phyloP scores from a whole-genome alignment of 2,888 invertebrate genomes.

The Conistra vaccinii region DNA sequence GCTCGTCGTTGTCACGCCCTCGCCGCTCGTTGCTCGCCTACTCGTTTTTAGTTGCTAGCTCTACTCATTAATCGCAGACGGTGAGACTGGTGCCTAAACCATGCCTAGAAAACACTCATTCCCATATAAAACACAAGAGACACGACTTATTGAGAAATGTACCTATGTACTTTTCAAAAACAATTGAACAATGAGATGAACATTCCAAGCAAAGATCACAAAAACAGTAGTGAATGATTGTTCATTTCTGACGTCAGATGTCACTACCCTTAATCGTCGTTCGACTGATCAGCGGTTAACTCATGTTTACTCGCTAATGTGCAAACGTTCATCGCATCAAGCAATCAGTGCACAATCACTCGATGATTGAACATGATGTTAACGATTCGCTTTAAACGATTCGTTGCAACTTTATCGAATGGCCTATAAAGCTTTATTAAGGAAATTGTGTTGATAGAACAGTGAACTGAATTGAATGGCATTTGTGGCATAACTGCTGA shows the following conservation, averaged over 20 bases:
- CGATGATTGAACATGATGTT: conserved; percentile 65
- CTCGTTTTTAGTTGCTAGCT: no score
- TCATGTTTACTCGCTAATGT: conserved; percentile 52
- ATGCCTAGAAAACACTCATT: neutral
- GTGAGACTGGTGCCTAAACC: no score
- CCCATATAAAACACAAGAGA: neutral
- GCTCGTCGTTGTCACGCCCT: no score
- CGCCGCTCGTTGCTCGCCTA: no score
- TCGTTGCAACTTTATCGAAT: conserved; percentile 55
- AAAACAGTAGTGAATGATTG: neutral
- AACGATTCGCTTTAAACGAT: conserved; percentile 58
- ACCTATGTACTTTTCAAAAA: neutral
- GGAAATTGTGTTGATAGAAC: conserved; percentile 57
- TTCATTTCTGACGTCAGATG: conserved; percentile 17
- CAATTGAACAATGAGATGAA: neutral
- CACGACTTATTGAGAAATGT: neutral
- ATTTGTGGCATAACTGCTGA: conserved; percentile 33
- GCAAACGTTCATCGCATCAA: conserved; percentile 58
- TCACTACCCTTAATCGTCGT: conserved; percentile 49
- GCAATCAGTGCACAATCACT: conserved; percentile 67
- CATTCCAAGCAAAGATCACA: neutral
- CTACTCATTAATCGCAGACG: no score
- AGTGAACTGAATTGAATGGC: conserved; percentile 51
- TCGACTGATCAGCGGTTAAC: conserved; percentile 47
- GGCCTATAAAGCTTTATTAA: conserved; percentile 61